These are phyloP conservation scores for Isotomurus palustris DNA, from an alignment of 2,888 invertebrate genomes.

Conservation along the genomic window DNA sequence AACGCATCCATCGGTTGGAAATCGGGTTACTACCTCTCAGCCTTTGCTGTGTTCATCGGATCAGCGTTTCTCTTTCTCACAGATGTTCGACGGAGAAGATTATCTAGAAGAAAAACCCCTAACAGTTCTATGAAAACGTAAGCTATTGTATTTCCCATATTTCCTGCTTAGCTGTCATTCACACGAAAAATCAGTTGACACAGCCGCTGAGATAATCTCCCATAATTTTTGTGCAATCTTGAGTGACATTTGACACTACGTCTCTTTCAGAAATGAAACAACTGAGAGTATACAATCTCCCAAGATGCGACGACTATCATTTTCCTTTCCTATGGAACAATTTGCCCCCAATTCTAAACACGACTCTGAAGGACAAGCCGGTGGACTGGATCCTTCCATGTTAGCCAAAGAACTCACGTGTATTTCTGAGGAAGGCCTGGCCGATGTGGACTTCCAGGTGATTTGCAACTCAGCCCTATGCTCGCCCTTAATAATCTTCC, in stretches of 20 bases:
- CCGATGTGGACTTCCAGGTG: slow-evolving; percentile 77
- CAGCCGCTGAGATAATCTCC: no score
- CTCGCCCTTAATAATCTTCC: no score
- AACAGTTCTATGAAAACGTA: slow-evolving; percentile 46
- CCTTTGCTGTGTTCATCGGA: slow-evolving; percentile 70
- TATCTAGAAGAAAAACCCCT: slow-evolving; percentile 42
- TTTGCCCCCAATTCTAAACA: slow-evolving; percentile 37
- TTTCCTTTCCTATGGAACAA: slow-evolving; percentile 42
- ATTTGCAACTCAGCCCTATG: no score
- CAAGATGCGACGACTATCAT: slow-evolving; percentile 53
- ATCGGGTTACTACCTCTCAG: slow-evolving; percentile 78
- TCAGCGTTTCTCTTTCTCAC: slow-evolving; percentile 74
- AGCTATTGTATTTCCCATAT: background rate
- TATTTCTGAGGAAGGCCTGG: slow-evolving; percentile 78
- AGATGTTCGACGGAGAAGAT: slow-evolving; percentile 66
- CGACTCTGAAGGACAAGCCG: slow-evolving; percentile 30
- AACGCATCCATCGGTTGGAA: slow-evolving; percentile 71
- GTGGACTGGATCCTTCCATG: slow-evolving; percentile 37
- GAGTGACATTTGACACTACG: no score
- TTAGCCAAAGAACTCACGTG: slow-evolving; percentile 63
- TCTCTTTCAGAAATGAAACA: slow-evolving; percentile 37
- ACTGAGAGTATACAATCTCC: slow-evolving; percentile 56
- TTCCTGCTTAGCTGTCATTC: background rate
- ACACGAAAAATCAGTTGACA: no score
- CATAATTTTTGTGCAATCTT: no score